Percentiles rank a stretch among this genome's conserved stretches.
Conservation (phyloP, 2,113 vertebrate genomes). For the Prolemur simus region DNA sequence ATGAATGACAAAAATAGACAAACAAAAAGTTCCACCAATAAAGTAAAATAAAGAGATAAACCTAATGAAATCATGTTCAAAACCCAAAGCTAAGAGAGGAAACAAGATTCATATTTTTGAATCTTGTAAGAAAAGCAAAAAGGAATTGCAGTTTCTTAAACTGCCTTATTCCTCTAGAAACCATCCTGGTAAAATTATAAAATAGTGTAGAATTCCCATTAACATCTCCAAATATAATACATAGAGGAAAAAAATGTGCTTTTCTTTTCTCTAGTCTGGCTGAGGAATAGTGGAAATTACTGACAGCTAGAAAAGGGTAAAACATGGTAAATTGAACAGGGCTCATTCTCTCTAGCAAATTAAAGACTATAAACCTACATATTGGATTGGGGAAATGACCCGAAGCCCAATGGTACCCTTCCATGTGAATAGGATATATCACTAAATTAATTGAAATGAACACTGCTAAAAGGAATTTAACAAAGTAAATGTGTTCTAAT, state of each 20-base stretch:
- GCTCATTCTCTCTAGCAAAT: neutral
- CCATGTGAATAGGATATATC: neutral
- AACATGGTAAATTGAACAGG: neutral
- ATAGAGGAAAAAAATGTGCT: neutral
- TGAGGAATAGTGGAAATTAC: neutral
- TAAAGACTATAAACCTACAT: neutral
- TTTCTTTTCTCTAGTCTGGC: neutral
- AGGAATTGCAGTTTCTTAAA: neutral
- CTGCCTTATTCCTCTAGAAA: neutral
- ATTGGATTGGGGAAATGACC: neutral
- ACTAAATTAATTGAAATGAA: constrained; percentile 27
- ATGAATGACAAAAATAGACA: neutral
- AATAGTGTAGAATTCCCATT: neutral
- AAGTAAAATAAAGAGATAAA: neutral
- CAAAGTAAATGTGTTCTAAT: neutral
- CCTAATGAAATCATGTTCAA: neutral
- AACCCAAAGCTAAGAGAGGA: neutral
- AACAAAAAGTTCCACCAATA: neutral
- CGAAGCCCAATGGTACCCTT: neutral
- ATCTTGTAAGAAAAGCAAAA: neutral
- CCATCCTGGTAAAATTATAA: neutral
- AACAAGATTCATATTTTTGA: neutral
- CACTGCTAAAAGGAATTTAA: neutral
- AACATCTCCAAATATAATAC: too few relatives aligned
- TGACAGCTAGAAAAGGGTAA: neutral